Evolutionary conservation across 2,113 vertebrate genomes (phyloP).

Genomic region (Dicrurus megarhynchus): DNA sequence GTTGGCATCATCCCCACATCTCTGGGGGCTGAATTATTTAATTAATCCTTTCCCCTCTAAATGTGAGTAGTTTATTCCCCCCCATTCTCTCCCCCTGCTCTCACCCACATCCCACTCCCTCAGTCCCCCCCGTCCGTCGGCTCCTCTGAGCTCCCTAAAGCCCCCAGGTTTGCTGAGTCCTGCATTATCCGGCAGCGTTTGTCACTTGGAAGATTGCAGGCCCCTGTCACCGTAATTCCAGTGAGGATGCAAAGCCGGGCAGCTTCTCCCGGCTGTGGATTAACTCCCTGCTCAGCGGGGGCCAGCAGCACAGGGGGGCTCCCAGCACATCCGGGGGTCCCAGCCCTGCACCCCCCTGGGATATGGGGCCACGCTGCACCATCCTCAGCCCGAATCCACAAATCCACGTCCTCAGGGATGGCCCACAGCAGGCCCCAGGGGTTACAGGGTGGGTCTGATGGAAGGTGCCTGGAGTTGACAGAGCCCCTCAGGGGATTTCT

Average conservation of each 20-base stretch:
- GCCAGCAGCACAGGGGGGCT: neutral
- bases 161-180: neutral
- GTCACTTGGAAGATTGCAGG: neutral
- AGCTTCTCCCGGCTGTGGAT: neutral
- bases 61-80: rapidly evolving
- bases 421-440: rapidly evolving
- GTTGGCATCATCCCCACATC: neutral
- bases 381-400: rapidly evolving
- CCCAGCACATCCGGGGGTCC: rapidly evolving
- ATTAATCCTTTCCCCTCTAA: neutral
- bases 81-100: neutral
- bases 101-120: neutral
- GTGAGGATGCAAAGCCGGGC: neutral
- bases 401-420: rapidly evolving
- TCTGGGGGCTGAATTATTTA: neutral
- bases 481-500: neutral
- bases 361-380: neutral
- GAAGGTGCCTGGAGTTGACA: rapidly evolving
- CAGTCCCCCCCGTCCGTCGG: neutral
- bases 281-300: neutral
- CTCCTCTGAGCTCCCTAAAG: neutral
- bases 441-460: rapidly evolving
- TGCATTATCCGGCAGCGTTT: neutral
- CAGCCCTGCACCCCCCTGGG: rapidly evolving
- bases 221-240: neutral